Base-by-base conservation (phyloP, 1,140 invertebrate species). In the Fopius arisanus region DNA sequence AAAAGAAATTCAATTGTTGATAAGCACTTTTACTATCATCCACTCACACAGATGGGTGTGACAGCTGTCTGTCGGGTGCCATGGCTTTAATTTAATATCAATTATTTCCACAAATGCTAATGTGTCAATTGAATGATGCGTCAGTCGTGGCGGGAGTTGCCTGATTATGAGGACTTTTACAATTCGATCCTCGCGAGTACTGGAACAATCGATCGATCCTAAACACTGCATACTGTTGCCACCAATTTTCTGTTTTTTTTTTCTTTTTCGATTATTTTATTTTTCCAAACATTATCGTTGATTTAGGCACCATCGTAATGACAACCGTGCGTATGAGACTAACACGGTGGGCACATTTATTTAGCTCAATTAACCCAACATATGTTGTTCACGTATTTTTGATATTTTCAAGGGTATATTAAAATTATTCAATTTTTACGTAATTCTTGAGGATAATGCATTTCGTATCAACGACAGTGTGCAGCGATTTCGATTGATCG, bases 151-250 rank as follows among this genome's bases (percentile, higher is more conserved):
- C 70, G 70, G 43, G 76, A 77, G 67, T 67, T 40, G 21, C 16
- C 14, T 65, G 31, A 14, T 3, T 16, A 59, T 67, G 40, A 59
- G 31, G 48, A 59, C 51, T 28, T 14, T 31, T 5, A 43, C n/a
- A 29, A 59, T 48, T 62, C 41, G 21, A 67, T 54, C 33, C 48
- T 68, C 66, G 72, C 72, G 19, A 62, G 71, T 62, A 33, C 54
- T 68, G 37, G 37, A 72, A 77, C 75, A 73, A 77, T 77, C 76
- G 76, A 77, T 77, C 73, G 76, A 77, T 77, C 76, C 67, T 75
- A 77, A 77, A 75, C 76, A 74, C 76, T 75, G 73, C 76, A 77
- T 74, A 77, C 76, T 77, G 76, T 77, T 74, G 43, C 62, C 76
- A 72, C 72, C 26, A 65, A 31, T 3, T 4, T 16, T n/a, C n/a